phyloP scores from a whole-genome alignment of 2,888 invertebrate genomes.

The Zonitis immaculata region DNA sequence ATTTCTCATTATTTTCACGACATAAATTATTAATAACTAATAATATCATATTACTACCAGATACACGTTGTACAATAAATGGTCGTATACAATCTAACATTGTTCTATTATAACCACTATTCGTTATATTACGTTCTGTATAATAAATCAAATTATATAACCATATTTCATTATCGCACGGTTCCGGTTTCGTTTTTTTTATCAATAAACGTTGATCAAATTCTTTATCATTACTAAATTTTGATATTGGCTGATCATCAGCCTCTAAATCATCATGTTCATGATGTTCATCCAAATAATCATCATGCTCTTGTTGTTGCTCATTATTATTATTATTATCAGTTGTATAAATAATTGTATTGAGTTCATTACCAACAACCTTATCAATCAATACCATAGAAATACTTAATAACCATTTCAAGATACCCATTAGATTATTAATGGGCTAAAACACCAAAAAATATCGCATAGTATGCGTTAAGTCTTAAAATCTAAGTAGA shows the following conservation, averaged over 20 bases:
- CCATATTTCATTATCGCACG: constrained; percentile 71
- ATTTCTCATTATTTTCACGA: constrained; percentile 30
- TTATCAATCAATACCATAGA: constrained; percentile 50
- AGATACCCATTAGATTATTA: constrained; percentile 53
- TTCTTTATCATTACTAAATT: constrained; percentile 52
- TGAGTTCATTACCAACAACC: constrained; percentile 50
- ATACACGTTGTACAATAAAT: constrained; percentile 71
- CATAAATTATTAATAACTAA: constrained; percentile 70
- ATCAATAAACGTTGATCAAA: constrained; percentile 59
- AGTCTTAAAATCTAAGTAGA: too few relatives aligned
- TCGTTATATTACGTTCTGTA: constrained; percentile 40
- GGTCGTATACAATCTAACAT: constrained; percentile 52
- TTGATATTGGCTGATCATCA: constrained; percentile 51
- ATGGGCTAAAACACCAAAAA: constrained; percentile 57
- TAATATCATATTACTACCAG: constrained; percentile 74
- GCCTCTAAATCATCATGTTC: constrained; percentile 32
- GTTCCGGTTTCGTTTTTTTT: constrained; percentile 75
- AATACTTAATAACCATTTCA: constrained; percentile 53
- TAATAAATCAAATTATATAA: constrained; percentile 44
- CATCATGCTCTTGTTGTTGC: constrained; percentile 18
- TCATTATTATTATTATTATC: background rate
- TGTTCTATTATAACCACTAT: constrained; percentile 42
- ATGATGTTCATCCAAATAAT: constrained; percentile 11
- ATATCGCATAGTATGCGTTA: background rate
- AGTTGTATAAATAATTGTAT: constrained; percentile 48